phyloP scores from a whole-genome alignment of 1,140 invertebrate genomes.

The Sycophaga agraensis region DNA sequence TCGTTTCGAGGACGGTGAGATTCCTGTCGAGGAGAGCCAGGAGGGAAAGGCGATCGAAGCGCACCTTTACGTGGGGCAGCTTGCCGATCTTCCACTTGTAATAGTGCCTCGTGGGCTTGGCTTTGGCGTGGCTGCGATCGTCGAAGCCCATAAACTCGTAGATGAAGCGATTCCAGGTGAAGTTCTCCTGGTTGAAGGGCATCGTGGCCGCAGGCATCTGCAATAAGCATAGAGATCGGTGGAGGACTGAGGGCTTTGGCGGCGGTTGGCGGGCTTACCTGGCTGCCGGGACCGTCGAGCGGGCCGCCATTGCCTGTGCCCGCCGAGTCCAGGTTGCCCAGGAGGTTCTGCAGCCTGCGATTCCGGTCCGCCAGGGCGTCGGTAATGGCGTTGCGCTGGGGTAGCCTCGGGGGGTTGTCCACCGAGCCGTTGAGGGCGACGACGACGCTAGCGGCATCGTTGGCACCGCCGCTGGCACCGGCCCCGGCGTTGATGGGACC shows the following conservation, averaged over 20 bases:
- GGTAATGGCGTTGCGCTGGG: constrained; percentile 9
- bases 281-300: constrained; percentile 3
- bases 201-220: constrained; percentile 41
- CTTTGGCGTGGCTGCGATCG: constrained; percentile 39
- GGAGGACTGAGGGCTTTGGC: too few species aligned
- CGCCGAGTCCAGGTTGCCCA: constrained; percentile 40
- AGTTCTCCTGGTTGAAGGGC: constrained; percentile 40
- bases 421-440: constrained; percentile 15
- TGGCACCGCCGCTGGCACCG: constrained; percentile 38
- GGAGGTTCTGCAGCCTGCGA: constrained; percentile 41
- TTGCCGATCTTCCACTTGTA: constrained; percentile 82
- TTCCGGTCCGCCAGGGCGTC: constrained; percentile 39
- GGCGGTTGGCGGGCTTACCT: background rate
- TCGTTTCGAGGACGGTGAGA: constrained; percentile 80
- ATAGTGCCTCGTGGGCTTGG: constrained; percentile 72
- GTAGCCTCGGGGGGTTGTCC: constrained; percentile 5
- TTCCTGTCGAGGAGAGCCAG: constrained; percentile 93
- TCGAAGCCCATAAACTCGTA: constrained; percentile 46
- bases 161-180: constrained; percentile 51
- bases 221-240: too few species aligned
- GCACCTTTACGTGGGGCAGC: constrained; percentile 72
- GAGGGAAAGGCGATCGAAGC: constrained; percentile 89
- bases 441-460: constrained; percentile 34
- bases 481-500: constrained; percentile 45
- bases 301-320: constrained; percentile 9